Evolutionary conservation across 2,113 vertebrate genomes (phyloP), one percentile per base, ranked within the genome.

Genomic region (Paradisaea rubra): DNA sequence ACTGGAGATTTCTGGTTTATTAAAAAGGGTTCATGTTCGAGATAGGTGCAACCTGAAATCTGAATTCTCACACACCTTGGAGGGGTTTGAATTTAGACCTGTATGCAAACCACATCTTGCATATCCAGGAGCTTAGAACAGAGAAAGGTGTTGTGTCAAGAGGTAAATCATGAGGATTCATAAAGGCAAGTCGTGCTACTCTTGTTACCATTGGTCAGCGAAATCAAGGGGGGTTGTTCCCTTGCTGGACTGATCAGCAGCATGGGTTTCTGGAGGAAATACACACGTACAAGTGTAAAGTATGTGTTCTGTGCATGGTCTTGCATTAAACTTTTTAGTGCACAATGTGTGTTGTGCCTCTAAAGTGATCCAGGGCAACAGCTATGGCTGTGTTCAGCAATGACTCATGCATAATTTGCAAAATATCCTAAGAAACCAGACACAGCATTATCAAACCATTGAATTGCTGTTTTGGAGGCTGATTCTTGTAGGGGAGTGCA

Each of bases 1-100:
- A 42, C 54, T 88, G 88, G 63, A 82, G 90, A 86, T 73, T 90
- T 82, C 59, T 93, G 76, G 41, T 91, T 94, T 91, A 77, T 95
- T 93, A 73, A 69, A 90, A 88, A 89, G 31, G 11, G 37, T 65
- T 89, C 20, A 42, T 1, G 0, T 83, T 79, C 0, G 1, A 93
- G 57, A 79, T 93, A 84, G 78, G 44, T 9, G 6, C 30, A 47
- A 27, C 42, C 52, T 91, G 80, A 91, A 95, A 93, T 45, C 35
- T 54, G 86, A 96, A 70, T 86, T 82, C 45, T 81, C 66, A 22
- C 53, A 69, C 63, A 65, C 27, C 71, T 89, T 72, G 68, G 63
- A 80, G 47, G 45, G 53, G 33, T 57, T 88, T 79, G 33, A 56
- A 72, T 89, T 93, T 53, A 65, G 50, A 86, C 20, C 63, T 89